Evolutionary conservation across 2,797 vertebrate genomes (phyloP).

Genomic region (Microchirus variegatus): DNA sequence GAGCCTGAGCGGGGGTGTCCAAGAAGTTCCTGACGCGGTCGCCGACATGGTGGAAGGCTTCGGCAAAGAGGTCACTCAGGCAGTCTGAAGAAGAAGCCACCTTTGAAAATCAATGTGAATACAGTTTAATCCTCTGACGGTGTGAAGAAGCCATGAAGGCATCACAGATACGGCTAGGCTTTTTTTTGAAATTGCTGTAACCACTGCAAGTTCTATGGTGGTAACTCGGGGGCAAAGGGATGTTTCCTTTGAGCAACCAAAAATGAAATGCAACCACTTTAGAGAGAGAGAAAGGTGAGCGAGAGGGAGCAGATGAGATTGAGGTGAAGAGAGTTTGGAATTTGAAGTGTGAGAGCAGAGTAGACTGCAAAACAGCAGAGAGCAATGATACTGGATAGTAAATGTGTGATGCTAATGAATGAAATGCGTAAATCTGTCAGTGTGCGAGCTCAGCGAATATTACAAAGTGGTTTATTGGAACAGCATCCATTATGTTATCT

Average conservation of each 20-base stretch:
- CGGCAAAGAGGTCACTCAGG: constrained; percentile 71
- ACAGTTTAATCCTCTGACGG: constrained; percentile 49
- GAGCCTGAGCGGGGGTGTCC: constrained; percentile 63
- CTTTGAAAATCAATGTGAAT: constrained; percentile 55
- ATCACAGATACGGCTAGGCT: constrained; percentile 65
- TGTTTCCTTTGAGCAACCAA: constrained; percentile 74
- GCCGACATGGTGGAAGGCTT: constrained; percentile 67
- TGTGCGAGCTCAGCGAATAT: constrained; percentile 67
- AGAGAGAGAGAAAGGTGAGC: constrained; percentile 26
- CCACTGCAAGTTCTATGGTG: constrained; percentile 64
- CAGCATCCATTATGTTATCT: constrained; percentile 78
- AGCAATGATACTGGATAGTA: constrained; percentile 51
- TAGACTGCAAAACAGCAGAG: constrained; percentile 41
- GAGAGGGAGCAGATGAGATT: constrained; percentile 19
- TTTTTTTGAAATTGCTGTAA: constrained; percentile 70
- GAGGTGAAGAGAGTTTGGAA: constrained; percentile 37
- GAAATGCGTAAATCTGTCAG: constrained; percentile 69
- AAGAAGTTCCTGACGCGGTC: constrained; percentile 58
- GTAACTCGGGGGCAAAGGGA: constrained; percentile 71
- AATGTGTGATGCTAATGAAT: constrained; percentile 63
- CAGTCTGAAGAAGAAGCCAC: constrained; percentile 67
- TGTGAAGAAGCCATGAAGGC: constrained; percentile 52
- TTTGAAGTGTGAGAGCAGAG: constrained; percentile 36
- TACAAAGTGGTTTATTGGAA: constrained; percentile 68
- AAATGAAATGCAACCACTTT: constrained; percentile 73